Percentiles rank a stretch among this genome's conserved stretches.
These are phyloP conservation scores for Apogon talboti DNA, from an alignment of 2,797 vertebrate species.

Conservation along the genomic window DNA sequence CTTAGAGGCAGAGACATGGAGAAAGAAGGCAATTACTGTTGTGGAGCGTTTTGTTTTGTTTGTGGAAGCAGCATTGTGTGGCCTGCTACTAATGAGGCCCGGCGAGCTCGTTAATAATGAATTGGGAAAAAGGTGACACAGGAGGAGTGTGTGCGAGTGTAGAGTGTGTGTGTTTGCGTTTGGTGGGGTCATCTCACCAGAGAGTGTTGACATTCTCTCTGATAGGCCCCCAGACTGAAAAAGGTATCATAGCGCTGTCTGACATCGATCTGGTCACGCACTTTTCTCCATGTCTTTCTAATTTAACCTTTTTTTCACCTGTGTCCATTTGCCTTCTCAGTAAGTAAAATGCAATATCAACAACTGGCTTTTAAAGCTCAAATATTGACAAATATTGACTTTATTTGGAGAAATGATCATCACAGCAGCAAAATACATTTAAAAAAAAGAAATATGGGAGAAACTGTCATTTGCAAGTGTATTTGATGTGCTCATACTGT, in stretches of 20 bases:
- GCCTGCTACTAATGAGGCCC: constrained; percentile 79
- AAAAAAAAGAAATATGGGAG: too few relatives aligned
- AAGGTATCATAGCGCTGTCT: constrained; percentile 67
- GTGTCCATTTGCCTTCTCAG: neutral
- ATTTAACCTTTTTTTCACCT: constrained; percentile 10
- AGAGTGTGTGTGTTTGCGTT: constrained; percentile 29
- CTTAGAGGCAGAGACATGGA: constrained; percentile 60
- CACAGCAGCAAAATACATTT: too few relatives aligned
- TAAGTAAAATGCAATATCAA: neutral
- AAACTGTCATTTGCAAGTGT: too few relatives aligned
- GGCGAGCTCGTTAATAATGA: constrained; percentile 80
- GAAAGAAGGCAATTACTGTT: constrained; percentile 78
- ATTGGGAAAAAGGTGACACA: constrained; percentile 66
- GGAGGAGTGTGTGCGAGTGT: constrained; percentile 15
- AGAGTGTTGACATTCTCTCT: constrained; percentile 76
- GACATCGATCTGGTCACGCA: constrained; percentile 65
- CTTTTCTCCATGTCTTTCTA: neutral
- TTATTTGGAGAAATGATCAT: too few relatives aligned
- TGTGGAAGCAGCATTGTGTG: constrained; percentile 73
- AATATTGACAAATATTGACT: too few relatives aligned
- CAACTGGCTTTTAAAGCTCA: too few relatives aligned
- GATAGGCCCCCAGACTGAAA: constrained; percentile 69
- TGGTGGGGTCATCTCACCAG: constrained; percentile 60
- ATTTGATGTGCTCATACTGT: too few relatives aligned
- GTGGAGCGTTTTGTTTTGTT: constrained; percentile 75